Conservation (phyloP, 2,113 vertebrate species). For the Nibea coibor region DNA sequence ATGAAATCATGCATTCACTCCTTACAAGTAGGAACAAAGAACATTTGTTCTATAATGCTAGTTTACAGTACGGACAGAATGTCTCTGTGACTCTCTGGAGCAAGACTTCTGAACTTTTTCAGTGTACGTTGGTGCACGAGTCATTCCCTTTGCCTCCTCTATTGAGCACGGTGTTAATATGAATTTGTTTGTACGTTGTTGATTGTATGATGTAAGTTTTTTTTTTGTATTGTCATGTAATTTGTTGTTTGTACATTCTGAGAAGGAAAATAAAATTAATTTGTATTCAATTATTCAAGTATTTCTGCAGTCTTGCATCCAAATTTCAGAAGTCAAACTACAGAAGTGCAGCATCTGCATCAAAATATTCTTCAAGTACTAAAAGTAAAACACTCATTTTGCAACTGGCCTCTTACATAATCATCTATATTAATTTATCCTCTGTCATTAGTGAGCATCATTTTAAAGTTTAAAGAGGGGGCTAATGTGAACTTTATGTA, state of each 20-base stretch:
- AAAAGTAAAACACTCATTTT: no score
- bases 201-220: neutral
- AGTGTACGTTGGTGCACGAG: neutral
- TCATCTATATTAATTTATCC: neutral
- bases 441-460: neutral
- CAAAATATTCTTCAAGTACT: no score
- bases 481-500: neutral
- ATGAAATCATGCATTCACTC: neutral
- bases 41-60: neutral
- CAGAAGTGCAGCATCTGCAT: neutral
- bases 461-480: neutral
- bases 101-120: neutral
- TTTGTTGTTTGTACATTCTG: constrained; percentile 17
- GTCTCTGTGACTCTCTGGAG: neutral
- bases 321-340: neutral
- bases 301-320: neutral
- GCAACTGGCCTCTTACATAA: neutral
- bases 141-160: constrained; percentile 7
- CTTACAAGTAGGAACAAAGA: neutral
- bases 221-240: constrained; percentile 8
- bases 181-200: constrained; percentile 1
- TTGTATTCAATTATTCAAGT: neutral
- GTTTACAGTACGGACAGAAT: neutral
- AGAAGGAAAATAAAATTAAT: constrained; percentile 27
- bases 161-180: constrained; percentile 12